Evolutionary conservation across 2,113 vertebrate genomes (phyloP).

Genomic region (Cromileptes altivelis): DNA sequence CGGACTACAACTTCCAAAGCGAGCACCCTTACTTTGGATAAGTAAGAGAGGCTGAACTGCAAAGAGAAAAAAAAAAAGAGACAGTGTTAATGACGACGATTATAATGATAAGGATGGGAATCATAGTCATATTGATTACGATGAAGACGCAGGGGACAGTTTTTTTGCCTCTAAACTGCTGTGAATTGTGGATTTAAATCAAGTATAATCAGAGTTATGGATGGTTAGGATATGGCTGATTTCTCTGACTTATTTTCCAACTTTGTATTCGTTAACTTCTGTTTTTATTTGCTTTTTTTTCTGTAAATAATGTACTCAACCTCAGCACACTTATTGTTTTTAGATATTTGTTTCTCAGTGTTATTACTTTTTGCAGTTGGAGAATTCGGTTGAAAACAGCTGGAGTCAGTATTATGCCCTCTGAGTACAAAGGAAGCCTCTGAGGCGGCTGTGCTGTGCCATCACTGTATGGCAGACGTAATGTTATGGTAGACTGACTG

Average conservation of each 20-base stretch:
- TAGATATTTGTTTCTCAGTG: slow-evolving; percentile 75
- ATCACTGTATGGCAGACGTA: slow-evolving; percentile 63
- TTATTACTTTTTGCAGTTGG: slow-evolving; percentile 75
- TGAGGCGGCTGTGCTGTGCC: slow-evolving; percentile 58
- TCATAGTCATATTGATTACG: slow-evolving; percentile 71
- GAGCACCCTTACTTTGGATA: slow-evolving; percentile 96
- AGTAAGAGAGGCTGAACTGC: slow-evolving; percentile 63
- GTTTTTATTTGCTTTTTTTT: slow-evolving; percentile 70
- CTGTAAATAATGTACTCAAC: slow-evolving; percentile 83
- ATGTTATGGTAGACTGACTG: slow-evolving; percentile 82
- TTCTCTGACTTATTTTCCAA: slow-evolving; percentile 72
- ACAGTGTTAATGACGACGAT: slow-evolving; percentile 57
- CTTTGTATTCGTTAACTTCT: slow-evolving; percentile 73
- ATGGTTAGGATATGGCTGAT: slow-evolving; percentile 62
- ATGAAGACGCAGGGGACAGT: slow-evolving; percentile 72
- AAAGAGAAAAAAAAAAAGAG: slow-evolving; percentile 26
- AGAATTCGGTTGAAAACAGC: slow-evolving; percentile 66
- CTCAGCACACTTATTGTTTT: slow-evolving; percentile 76
- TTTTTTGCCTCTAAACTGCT: slow-evolving; percentile 74
- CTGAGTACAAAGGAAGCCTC: slow-evolving; percentile 53
- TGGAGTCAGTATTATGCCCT: slow-evolving; percentile 61
- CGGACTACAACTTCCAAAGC: slow-evolving; percentile 99
- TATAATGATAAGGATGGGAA: slow-evolving; percentile 58
- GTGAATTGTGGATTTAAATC: slow-evolving; percentile 78
- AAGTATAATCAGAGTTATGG: slow-evolving; percentile 74